A percentile compares a stretch with the other conserved stretches of the same genome.
Conservation (phyloP, 2,888 invertebrate species). For the Caenorhabditis afra region DNA sequence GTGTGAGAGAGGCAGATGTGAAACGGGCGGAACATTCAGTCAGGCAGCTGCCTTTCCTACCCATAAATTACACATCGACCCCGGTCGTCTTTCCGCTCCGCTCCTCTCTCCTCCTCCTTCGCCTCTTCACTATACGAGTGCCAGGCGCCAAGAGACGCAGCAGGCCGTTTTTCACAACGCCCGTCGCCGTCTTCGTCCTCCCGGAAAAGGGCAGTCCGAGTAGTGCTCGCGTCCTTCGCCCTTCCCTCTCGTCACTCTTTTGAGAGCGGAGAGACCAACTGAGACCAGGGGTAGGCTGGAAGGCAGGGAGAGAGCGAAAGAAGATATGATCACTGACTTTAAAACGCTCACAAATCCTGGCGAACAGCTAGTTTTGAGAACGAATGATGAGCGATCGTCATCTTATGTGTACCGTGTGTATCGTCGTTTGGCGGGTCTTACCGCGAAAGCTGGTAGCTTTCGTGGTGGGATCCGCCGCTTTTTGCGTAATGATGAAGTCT, state of each 20-base stretch:
- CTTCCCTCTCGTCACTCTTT: conserved; percentile 11
- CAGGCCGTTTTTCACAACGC: conserved; percentile 12
- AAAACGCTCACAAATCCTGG: not conserved
- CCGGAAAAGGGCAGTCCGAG: conserved; percentile 20
- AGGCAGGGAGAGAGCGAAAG: not conserved
- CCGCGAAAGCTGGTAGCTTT: not conserved
- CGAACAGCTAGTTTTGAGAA: not conserved
- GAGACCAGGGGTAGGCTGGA: not conserved
- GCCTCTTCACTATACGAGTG: too few relatives aligned
- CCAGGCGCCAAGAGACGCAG: too few relatives aligned
- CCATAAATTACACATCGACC: not conserved
- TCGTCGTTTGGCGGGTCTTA: not conserved
- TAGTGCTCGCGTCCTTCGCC: conserved; percentile 20
- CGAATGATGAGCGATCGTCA: not conserved
- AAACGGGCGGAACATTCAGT: not conserved
- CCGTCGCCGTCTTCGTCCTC: conserved; percentile 7
- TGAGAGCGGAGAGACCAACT: conserved; percentile 11
- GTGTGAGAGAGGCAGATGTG: not conserved
- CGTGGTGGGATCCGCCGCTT: not conserved
- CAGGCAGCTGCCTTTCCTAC: not conserved
- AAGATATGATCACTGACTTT: not conserved
- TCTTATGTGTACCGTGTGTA: not conserved
- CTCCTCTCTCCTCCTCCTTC: not conserved
- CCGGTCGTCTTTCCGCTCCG: not conserved
- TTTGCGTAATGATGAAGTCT: not conserved